Conservation (phyloP, 2,797 vertebrate species). For the Helarctos malayanus region DNA sequence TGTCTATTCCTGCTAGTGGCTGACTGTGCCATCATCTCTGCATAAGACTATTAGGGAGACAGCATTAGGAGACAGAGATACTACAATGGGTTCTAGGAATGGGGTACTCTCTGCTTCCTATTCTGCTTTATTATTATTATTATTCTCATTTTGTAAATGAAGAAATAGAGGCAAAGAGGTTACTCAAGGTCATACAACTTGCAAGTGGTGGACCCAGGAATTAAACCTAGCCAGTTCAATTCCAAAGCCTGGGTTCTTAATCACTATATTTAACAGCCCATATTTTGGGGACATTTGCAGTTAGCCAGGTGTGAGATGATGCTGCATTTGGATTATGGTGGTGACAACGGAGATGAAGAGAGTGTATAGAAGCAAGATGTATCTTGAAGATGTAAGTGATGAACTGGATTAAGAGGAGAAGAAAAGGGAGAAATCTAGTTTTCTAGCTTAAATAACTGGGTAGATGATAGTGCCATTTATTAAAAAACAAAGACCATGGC, state of each 20-base stretch:
- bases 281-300: not conserved
- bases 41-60: not conserved
- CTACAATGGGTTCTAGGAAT: not conserved
- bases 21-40: not conserved
- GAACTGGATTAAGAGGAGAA: not conserved
- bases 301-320: not conserved
- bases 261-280: not conserved
- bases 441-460: not conserved
- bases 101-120: not conserved
- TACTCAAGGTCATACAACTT: not conserved
- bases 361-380: not conserved
- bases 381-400: not conserved
- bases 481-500: not conserved
- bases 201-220: not conserved
- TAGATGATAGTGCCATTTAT: not conserved
- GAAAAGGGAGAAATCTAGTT: not conserved
- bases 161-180: not conserved
- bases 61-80: not conserved
- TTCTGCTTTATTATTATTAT: not conserved
- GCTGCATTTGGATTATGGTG: not conserved
- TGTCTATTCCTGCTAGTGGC: not conserved
- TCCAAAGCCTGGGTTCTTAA: not conserved
- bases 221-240: not conserved
- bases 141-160: not conserved
- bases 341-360: not conserved